Percentiles rank a stretch among this genome's conserved stretches.
Evolutionary conservation across 2,888 invertebrate genomes (phyloP).

Genomic region (Parnassius orleans): DNA sequence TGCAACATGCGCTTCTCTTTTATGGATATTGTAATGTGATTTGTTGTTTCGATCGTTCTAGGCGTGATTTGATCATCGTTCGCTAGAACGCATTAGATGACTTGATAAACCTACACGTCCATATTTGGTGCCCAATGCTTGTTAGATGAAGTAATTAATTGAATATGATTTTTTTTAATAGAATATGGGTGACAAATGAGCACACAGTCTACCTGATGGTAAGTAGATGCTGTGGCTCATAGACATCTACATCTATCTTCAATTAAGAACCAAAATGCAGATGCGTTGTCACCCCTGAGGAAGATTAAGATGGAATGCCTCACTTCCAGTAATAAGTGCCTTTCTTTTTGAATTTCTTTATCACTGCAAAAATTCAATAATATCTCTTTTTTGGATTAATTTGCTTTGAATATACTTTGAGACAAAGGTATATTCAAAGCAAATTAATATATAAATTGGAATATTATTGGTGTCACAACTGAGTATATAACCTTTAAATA

Average conservation of each 20-base stretch:
- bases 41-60: constrained; percentile 40
- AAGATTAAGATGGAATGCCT: too few species aligned
- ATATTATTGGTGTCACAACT: constrained; percentile 4
- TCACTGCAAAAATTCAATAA: too few species aligned
- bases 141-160: constrained; percentile 10
- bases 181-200: too few species aligned
- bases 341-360: too few species aligned
- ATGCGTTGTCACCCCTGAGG: too few species aligned
- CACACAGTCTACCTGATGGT: too few species aligned
- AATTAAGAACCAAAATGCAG: too few species aligned
- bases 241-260: too few species aligned
- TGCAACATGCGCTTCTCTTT: constrained; percentile 41
- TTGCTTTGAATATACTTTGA: background rate
- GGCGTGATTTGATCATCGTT: constrained; percentile 44
- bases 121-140: constrained; percentile 12
- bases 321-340: too few species aligned
- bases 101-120: constrained; percentile 1
- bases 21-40: constrained; percentile 43
- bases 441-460: too few species aligned
- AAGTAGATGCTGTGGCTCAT: too few species aligned
- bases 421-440: background rate
- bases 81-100: constrained; percentile 35
- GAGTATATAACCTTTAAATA: constrained; percentile 12
- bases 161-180: background rate
- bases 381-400: background rate